These are phyloP conservation scores for Puntigrus tetrazona DNA, from an alignment of 2,113 vertebrate species.

Conservation along the genomic window DNA sequence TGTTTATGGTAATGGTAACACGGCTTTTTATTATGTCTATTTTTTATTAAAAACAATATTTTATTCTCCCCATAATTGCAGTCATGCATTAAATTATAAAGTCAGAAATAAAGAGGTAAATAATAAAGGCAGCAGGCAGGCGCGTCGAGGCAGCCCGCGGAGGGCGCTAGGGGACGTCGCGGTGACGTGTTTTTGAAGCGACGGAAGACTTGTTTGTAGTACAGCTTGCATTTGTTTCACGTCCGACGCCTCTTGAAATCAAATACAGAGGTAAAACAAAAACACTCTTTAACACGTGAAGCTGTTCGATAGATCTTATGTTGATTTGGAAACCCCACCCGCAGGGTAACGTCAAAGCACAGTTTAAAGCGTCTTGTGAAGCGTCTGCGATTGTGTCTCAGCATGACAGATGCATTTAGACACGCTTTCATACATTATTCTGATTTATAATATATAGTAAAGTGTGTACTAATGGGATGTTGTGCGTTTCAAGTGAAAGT, in stretches of 20 bases:
- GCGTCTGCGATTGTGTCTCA: neutral
- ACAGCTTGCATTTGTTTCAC: neutral
- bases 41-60: too few relatives aligned
- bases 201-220: slow-evolving; percentile 15
- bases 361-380: neutral
- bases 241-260: neutral
- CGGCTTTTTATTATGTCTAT: too few relatives aligned
- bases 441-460: too few relatives aligned
- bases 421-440: too few relatives aligned
- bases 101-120: too few relatives aligned
- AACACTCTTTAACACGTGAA: neutral
- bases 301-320: neutral
- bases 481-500: neutral
- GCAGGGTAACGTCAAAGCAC: too few relatives aligned
- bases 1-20: too few relatives aligned
- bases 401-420: neutral
- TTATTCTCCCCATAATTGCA: too few relatives aligned
- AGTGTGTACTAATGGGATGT: neutral
- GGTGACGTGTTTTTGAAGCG: slow-evolving; percentile 1
- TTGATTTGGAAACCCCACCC: neutral
- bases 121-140: too few relatives aligned
- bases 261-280: slow-evolving; percentile 12
- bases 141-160: too few relatives aligned
- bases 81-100: too few relatives aligned
- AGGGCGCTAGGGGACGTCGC: neutral